These are phyloP conservation scores for Microctenopoma stevenorrisi DNA, from an alignment of 2,797 vertebrate species.

Conservation along the genomic window DNA sequence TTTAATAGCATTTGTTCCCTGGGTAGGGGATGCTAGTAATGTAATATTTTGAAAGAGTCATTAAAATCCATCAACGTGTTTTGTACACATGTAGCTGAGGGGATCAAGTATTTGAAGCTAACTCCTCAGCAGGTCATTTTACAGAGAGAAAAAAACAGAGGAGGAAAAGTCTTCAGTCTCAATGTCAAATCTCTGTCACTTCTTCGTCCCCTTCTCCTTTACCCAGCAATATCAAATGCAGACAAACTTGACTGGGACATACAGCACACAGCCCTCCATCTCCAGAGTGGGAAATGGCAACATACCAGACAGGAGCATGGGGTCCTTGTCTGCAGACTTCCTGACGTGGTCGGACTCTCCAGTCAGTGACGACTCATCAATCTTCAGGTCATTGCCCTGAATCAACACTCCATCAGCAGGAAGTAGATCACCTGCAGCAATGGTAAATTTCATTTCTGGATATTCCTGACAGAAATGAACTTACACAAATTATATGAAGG, in stretches of 20 bases:
- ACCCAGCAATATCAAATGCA: neutral
- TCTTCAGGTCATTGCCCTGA: conserved; percentile 97
- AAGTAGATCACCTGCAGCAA: conserved; percentile 91
- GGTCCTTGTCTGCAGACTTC: conserved; percentile 94
- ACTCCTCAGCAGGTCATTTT: neutral
- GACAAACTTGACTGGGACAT: neutral
- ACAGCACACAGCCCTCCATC: neutral
- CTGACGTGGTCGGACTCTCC: conserved; percentile 98
- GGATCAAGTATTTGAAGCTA: neutral
- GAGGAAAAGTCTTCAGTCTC: neutral
- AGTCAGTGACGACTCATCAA: conserved; percentile 97
- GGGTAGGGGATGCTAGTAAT: neutral
- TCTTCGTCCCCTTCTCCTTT: neutral
- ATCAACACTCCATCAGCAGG: conserved; percentile 95
- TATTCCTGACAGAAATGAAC: neutral
- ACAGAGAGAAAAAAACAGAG: neutral
- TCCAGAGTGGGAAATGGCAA: neutral
- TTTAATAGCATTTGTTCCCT: neutral
- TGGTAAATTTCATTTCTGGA: conserved; percentile 5
- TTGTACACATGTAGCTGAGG: neutral
- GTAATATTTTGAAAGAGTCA: neutral
- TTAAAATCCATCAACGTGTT: too few species aligned
- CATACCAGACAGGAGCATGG: conserved; percentile 96
- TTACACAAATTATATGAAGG: neutral
- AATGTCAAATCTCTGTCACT: neutral